Base-by-base conservation (phyloP, 2,888 invertebrate genomes). In the Zaprionus obscuricornis region DNA sequence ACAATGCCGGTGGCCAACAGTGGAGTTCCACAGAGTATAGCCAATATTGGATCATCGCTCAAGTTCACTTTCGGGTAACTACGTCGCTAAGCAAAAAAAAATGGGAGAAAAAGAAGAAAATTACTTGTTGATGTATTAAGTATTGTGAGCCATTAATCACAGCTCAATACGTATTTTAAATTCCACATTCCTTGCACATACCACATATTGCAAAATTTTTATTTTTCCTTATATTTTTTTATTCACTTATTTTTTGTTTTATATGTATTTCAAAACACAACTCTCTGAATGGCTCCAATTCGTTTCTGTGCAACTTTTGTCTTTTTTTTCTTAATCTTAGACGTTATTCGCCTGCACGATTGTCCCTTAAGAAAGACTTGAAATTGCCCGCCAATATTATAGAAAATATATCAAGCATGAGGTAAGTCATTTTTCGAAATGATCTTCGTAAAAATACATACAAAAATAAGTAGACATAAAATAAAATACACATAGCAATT, bases 31-130 rank as follows among this genome's bases (percentile, higher is more conserved):
- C 95, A 95, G 1, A 95, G 95, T 78, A 91, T 96, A 67, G 95
- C 95, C 54, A 96, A 94, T 78, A 91, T 96, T 55, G 94, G 96
- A 14, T 96, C 96, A 69, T 94, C 95, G 51, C 92, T 97, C 64
- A 96, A 96, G 91, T 92, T 96, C 74, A 96, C 95, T 85, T 96
- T 96, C 88, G 95, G 96, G 96, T 96, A 92, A 92, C 91, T 85
- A 51, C 45, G 22, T 56, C 50, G 34, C 36, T 45, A 27, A 6
- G 3, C 8, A 20, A 8, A 20, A 37, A 5, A 31, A 26, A 47
- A 14, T n/a, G 14, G 34, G 33, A 1, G 1, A 42, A 20, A 11
- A 20, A 26, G 17, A 46, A 17, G 26, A 33, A 36, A 17, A 33
- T 14, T 33, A 29, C 5, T 29, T 39, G 42, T 46, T 64, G 34